Evolutionary conservation across 2,888 invertebrate species (phyloP).

Genomic region (Drosophila stalkeri): DNA sequence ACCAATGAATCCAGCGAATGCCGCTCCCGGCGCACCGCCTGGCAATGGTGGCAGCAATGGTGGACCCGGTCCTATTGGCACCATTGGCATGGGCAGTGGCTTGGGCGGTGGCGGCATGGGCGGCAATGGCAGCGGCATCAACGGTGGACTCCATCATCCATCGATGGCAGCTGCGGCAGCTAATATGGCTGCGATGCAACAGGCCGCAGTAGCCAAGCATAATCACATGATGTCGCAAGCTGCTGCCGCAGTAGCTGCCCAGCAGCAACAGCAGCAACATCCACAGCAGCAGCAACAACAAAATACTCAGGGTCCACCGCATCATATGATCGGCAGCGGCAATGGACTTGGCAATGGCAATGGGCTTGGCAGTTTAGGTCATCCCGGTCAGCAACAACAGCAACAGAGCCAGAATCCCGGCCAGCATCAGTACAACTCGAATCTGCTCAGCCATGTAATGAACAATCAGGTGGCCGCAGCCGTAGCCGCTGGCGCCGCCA

Average conservation of each 20-base stretch:
- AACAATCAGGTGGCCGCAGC: constrained; percentile 81
- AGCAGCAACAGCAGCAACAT: constrained; percentile 85
- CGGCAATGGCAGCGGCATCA: constrained; percentile 84
- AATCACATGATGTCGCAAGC: constrained; percentile 84
- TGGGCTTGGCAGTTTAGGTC: constrained; percentile 85
- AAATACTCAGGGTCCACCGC: constrained; percentile 86
- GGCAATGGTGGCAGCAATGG: constrained; percentile 84
- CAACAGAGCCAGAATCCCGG: constrained; percentile 51
- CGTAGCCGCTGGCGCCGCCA: constrained; percentile 77
- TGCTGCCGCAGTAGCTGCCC: constrained; percentile 80
- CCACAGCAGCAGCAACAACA: constrained; percentile 86
- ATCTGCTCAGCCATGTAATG: constrained; percentile 84
- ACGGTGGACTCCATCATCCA: constrained; percentile 83
- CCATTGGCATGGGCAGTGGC: constrained; percentile 85
- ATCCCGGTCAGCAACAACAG: constrained; percentile 86
- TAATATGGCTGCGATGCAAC: constrained; percentile 84
- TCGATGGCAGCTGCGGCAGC: constrained; percentile 83
- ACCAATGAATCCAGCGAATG: constrained; percentile 84
- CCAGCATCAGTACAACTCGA: constrained; percentile 83
- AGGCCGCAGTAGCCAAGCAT: constrained; percentile 83
- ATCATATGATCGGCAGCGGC: constrained; percentile 84
- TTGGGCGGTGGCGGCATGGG: constrained; percentile 77
- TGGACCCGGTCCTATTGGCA: constrained; percentile 84
- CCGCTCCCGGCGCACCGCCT: constrained; percentile 86
- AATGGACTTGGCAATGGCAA: constrained; percentile 85